Conservation (phyloP, 2,797 vertebrate species). For the Pelochelys cantorii region DNA sequence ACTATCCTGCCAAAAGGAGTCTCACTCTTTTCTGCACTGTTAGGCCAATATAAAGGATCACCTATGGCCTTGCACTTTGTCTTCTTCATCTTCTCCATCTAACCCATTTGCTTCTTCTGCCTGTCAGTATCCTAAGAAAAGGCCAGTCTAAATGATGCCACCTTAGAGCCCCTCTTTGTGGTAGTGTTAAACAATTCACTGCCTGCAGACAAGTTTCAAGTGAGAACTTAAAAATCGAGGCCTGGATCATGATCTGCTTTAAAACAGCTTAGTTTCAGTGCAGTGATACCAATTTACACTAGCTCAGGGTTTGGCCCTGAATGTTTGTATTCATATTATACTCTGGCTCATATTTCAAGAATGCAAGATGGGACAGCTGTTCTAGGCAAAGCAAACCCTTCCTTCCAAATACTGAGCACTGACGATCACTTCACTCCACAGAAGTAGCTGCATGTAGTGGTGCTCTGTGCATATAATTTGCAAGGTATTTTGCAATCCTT, state of each 20-base stretch:
- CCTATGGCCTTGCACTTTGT: neutral
- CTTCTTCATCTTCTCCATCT: neutral
- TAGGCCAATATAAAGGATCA: neutral
- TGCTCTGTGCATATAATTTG: neutral
- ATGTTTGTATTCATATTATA: slow-evolving; percentile 56
- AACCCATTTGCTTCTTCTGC: accelerated
- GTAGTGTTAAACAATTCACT: slow-evolving; percentile 15
- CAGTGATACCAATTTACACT: slow-evolving; percentile 39
- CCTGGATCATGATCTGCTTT: neutral
- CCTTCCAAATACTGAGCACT: slow-evolving; percentile 6
- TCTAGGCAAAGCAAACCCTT: slow-evolving; percentile 35
- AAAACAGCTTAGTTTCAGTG: slow-evolving; percentile 14
- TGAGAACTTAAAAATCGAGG: neutral
- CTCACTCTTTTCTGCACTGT: neutral
- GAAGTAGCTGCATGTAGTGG: neutral
- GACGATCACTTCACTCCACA: slow-evolving; percentile 44
- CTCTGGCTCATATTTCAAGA: slow-evolving; percentile 66
- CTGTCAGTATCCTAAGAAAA: neutral
- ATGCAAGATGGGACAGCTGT: slow-evolving; percentile 68
- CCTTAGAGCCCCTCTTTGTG: neutral
- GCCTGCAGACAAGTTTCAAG: slow-evolving; percentile 23
- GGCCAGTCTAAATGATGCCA: neutral
- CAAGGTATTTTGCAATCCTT: slow-evolving; percentile 10
- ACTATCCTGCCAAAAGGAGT: neutral
- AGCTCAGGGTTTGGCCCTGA: slow-evolving; percentile 51